Conservation (phyloP, 2,113 vertebrate species). For the Synodontis membranacea region DNA sequence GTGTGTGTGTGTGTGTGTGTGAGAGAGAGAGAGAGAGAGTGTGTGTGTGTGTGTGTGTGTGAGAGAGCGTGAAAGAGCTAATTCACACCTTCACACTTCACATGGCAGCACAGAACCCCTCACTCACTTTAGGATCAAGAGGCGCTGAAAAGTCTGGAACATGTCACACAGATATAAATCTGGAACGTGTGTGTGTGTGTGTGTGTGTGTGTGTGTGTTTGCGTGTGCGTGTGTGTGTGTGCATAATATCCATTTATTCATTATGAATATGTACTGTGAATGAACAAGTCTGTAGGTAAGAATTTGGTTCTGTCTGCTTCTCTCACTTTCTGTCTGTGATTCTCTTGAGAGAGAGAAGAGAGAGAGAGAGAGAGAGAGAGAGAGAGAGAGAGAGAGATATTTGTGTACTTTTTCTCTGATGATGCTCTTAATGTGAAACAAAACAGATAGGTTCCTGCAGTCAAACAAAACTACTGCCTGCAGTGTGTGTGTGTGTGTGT, state of each 20-base stretch:
- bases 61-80: conserved; percentile 68
- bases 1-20: no score
- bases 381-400: conserved; percentile 24
- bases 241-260: background rate
- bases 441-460: conserved; percentile 53
- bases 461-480: background rate
- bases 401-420: conserved; percentile 53
- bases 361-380: conserved; percentile 46
- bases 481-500: background rate
- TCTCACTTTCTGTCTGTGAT: no score
- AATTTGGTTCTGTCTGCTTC: no score
- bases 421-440: conserved; percentile 63
- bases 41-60: conserved; percentile 62
- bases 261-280: background rate
- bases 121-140: conserved; percentile 64
- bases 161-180: conserved; percentile 59
- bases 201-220: background rate
- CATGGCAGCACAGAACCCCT: conserved; percentile 51
- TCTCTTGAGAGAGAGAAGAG: background rate
- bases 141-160: conserved; percentile 70
- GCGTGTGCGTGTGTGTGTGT: background rate
- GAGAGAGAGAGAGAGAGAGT: conserved; percentile 63
- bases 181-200: background rate
- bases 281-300: background rate
- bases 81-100: conserved; percentile 70